Evolutionary conservation across 2,888 invertebrate genomes (phyloP).

Genomic region (Heteropelma amictum): DNA sequence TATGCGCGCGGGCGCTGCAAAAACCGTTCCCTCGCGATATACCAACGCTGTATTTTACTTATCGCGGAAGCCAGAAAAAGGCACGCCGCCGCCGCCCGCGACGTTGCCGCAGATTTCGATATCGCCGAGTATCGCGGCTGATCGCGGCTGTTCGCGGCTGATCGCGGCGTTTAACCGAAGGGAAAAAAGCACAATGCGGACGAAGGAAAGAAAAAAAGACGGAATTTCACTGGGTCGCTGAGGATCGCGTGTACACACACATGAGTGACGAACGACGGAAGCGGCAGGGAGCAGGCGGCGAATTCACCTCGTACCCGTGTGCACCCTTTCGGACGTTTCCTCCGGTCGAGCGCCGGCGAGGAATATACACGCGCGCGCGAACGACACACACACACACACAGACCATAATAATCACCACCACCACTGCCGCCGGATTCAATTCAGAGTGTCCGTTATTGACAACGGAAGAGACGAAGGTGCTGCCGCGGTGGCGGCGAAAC

Average conservation of each 20-base stretch:
- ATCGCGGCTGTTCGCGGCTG: too few species aligned
- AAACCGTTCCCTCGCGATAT: constrained; percentile 27
- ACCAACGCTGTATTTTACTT: background rate
- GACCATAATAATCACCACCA: background rate
- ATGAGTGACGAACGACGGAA: background rate
- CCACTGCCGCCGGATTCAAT: background rate
- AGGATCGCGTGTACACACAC: background rate
- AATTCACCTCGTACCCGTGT: constrained; percentile 19
- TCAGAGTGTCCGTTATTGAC: constrained; percentile 71
- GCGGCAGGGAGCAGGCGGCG: constrained; percentile 12
- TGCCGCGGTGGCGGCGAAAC: constrained; percentile 62
- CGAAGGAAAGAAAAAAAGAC: background rate
- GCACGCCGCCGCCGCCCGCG: too few species aligned
- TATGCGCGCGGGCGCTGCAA: constrained; percentile 9
- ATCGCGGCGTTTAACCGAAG: too few species aligned
- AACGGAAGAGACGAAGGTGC: constrained; percentile 71
- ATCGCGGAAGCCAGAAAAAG: constrained; percentile 51
- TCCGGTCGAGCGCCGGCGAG: constrained; percentile 57
- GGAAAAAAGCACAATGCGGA: too few species aligned
- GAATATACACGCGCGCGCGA: constrained; percentile 40
- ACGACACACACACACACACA: constrained; percentile 59
- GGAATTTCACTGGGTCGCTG: background rate
- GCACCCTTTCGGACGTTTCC: constrained; percentile 59
- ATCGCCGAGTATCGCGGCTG: background rate
- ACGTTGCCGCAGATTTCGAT: background rate